Percentiles rank a stretch among this genome's conserved stretches.
Conservation (phyloP, 2,113 vertebrate species). For the Pelobates fuscus region DNA sequence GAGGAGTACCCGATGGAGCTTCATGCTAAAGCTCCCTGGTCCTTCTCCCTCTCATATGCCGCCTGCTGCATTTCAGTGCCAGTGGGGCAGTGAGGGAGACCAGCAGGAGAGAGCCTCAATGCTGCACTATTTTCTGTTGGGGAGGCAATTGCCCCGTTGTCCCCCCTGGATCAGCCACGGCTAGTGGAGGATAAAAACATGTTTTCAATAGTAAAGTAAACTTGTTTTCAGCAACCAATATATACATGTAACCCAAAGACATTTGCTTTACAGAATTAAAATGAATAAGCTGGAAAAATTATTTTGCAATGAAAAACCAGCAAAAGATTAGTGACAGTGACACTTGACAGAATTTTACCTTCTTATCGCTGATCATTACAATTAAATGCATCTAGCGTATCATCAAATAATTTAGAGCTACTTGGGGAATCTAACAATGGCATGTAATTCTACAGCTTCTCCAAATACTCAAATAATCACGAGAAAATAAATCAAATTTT, state of each 20-base stretch:
- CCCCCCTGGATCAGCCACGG: too few species aligned
- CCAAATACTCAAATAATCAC: conserved; percentile 56
- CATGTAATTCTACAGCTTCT: conserved; percentile 40
- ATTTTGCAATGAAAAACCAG: conserved; percentile 59
- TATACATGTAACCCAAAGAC: conserved; percentile 55
- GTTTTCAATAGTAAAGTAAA: too few species aligned
- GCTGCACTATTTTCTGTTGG: too few species aligned
- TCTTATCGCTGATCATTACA: conserved; percentile 55
- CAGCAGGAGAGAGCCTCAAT: too few species aligned
- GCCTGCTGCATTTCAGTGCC: too few species aligned
- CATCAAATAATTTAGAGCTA: conserved; percentile 17
- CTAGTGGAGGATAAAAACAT: too few species aligned
- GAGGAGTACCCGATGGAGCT: too few species aligned
- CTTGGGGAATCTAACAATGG: conserved; percentile 46
- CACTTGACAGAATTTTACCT: conserved; percentile 57
- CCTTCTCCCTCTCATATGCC: too few species aligned
- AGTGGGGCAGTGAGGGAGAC: too few species aligned
- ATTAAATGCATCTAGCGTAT: conserved; percentile 56
- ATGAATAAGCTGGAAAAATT: conserved; percentile 57
- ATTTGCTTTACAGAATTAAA: conserved; percentile 60
- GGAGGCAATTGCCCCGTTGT: too few species aligned
- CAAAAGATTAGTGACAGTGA: conserved; percentile 54
- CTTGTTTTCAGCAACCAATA: too few species aligned
- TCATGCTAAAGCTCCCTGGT: too few species aligned
- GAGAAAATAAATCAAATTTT: conserved; percentile 51